These are phyloP conservation scores for Bombyx mandarina DNA, from an alignment of 1,140 invertebrate species.

Conservation along the genomic window DNA sequence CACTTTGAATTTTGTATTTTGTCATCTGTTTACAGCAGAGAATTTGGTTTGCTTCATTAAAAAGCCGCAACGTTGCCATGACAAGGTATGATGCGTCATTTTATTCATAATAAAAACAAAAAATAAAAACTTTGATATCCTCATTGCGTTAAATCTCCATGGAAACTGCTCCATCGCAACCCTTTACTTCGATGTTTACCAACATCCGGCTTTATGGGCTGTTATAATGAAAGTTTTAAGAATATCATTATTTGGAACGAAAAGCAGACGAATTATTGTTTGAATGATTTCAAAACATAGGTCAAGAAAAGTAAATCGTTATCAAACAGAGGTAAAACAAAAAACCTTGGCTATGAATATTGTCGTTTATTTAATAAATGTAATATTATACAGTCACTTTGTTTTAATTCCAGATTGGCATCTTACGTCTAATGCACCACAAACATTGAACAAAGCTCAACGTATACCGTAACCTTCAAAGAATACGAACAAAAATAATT, in stretches of 20 bases:
- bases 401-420: slow-evolving; percentile 30
- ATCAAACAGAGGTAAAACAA: slow-evolving; percentile 8
- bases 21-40: too few species aligned
- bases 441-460: slow-evolving; percentile 52
- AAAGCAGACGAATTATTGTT: background rate
- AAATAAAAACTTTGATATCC: slow-evolving; percentile 27
- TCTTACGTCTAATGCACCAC: slow-evolving; percentile 29
- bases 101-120: slow-evolving; percentile 42
- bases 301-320: background rate
- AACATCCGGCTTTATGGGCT: background rate
- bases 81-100: slow-evolving; percentile 41
- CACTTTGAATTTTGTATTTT: too few species aligned
- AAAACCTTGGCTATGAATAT: slow-evolving; percentile 28
- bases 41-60: background rate
- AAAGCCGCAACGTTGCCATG: slow-evolving; percentile 33
- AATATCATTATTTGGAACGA: background rate
- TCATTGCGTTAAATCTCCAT: slow-evolving; percentile 11
- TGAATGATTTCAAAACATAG: background rate
- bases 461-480: slow-evolving; percentile 9
- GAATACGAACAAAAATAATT: too few species aligned
- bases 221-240: background rate
- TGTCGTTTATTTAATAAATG: slow-evolving; percentile 51
- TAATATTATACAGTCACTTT: slow-evolving; percentile 8
- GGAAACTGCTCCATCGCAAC: slow-evolving; percentile 36
- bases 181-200: background rate